Evolutionary conservation across 64 coral and sea anemone species (phyloP).

Genomic region (Dendronephthya gigantea): DNA sequence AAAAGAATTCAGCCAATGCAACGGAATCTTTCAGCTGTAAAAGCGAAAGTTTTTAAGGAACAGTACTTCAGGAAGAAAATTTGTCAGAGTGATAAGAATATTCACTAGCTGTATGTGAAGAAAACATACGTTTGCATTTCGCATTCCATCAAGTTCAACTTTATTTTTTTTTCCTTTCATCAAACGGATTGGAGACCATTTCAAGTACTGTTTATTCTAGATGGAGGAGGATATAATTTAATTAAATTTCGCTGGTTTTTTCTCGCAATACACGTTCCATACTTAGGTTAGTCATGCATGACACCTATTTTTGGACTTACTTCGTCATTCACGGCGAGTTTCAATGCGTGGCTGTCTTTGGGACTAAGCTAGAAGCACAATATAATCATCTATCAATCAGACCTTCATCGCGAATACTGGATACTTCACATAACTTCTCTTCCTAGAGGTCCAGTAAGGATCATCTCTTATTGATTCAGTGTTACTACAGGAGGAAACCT

Average conservation of each 20-base stretch:
- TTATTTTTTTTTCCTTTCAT: not conserved
- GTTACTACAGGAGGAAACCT: not conserved
- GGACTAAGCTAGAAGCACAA: not conserved
- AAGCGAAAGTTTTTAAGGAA: not conserved
- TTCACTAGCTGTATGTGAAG: not conserved
- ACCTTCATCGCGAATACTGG: not conserved
- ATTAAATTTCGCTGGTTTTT: not conserved
- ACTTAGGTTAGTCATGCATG: too few species aligned
- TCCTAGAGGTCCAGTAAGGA: too few species aligned
- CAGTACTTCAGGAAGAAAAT: too few species aligned
- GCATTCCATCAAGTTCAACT: not conserved
- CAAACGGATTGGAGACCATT: not conserved
- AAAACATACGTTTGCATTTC: not conserved
- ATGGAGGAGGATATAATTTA: not conserved
- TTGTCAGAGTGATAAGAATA: too few species aligned
- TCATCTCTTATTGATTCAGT: too few species aligned
- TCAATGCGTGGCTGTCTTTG: not conserved
- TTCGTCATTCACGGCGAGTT: not conserved
- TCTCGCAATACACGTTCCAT: not conserved
- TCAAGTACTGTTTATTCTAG: not conserved
- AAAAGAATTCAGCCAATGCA: conserved; percentile 2
- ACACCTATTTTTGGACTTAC: not conserved
- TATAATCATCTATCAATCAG: not conserved
- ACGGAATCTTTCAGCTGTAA: conserved; percentile 1
- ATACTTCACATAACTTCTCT: too few species aligned